Evolutionary conservation across 30 jellyfish, hydroid and myxozoan species (phyloP), one percentile per base, ranked within the genome.

Genomic region (Pseudorhiza aurosa): DNA sequence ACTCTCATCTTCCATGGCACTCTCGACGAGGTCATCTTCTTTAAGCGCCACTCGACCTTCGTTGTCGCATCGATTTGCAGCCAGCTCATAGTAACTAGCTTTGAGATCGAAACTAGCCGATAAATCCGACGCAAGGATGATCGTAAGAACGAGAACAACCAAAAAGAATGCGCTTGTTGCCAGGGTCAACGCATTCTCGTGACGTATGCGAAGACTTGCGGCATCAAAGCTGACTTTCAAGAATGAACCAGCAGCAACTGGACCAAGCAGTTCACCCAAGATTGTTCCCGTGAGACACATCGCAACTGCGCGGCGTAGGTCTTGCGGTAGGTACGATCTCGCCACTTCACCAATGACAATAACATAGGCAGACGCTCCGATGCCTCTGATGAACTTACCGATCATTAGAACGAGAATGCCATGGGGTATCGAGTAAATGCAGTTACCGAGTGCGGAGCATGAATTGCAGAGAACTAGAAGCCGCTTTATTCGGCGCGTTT

Each of bases 271-370:
- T 1, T 9, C 43, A 2, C 89, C 89, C 0, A 50, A 17, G 3
- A 50, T 58, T 21, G 72, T 2, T 33, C 81, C 89, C 2, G 42
- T 37, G 15, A 35, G 46, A 24, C 79, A 59, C 79, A 59, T 47
- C 27, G 89, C 31, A 25, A 77, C 25, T 26, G 85, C 80, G 60
- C 81, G 80, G 39, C 68, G 44, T 27, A 77, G 35, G 24, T 77
- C 89, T 30, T 60, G 33, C 47, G 89, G 80, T 27, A 67, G 32
- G 65, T 77, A 77, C 24, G 89, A 77, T 2, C 89, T 46, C 3
- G 80, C 80, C 17, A 77, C 80, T 64, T 77, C 89, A 28, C 89
- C 89, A 22, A 77, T 77, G 17, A 77, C 59, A 39, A 77, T 60
- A 15, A 58, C 79, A 42, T 37, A 43, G 2, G 69, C 70, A 2